Conservation (phyloP, 1,140 invertebrate genomes). For the Panulirus ornatus region DNA sequence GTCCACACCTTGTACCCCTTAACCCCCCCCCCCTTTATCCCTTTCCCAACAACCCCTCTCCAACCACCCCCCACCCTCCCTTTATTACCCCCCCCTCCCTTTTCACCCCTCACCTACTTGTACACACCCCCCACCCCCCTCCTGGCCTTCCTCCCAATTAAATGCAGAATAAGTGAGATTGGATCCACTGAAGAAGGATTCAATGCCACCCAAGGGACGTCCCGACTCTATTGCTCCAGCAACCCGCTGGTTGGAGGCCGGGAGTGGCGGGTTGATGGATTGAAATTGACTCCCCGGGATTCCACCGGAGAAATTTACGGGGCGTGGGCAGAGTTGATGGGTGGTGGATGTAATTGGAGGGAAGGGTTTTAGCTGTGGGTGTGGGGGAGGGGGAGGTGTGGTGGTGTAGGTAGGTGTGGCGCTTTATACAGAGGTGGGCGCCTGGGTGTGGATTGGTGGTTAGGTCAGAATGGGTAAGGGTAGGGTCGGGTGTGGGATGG, state of each 20-base stretch:
- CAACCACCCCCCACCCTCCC: not conserved
- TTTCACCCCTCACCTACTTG: not conserved
- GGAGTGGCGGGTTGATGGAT: constrained; percentile 36
- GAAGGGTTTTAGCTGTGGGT: too few species aligned
- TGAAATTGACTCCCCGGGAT: constrained; percentile 27
- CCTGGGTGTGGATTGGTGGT: not conserved
- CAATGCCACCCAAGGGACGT: constrained; percentile 28
- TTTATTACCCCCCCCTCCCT: not conserved
- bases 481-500: not conserved
- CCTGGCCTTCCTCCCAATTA: constrained; percentile 43
- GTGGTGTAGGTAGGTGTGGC: not conserved
- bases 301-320: constrained; percentile 10
- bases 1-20: not conserved
- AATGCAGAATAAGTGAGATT: constrained; percentile 49
- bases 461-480: not conserved
- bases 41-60: constrained; percentile 2
- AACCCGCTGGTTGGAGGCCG: constrained; percentile 15
- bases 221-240: not conserved
- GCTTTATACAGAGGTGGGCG: too few species aligned
- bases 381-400: not conserved
- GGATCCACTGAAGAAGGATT: constrained; percentile 29
- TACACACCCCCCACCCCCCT: not conserved
- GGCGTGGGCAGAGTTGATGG: not conserved
- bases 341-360: not conserved
- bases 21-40: not conserved